phyloP scores from a whole-genome alignment of 2,888 invertebrate species.

The Athalia circularis region DNA sequence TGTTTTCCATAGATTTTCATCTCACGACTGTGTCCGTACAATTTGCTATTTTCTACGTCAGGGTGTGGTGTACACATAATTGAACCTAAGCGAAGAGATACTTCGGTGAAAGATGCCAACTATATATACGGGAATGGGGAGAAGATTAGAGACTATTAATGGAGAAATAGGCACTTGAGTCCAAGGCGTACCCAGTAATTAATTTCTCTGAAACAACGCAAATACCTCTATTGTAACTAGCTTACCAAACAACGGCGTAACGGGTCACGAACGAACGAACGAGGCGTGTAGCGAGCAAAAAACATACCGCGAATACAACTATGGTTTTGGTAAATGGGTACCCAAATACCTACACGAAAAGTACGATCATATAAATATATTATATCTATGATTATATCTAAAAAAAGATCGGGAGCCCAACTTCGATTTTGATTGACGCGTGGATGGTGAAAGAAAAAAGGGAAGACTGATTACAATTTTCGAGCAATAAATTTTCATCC shows the following conservation, averaged over 20 bases:
- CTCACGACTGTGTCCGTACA: too few relatives aligned
- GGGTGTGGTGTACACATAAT: neutral
- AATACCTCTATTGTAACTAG: constrained; percentile 41
- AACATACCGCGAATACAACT: constrained; percentile 25
- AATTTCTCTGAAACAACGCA: constrained; percentile 42
- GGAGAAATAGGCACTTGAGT: constrained; percentile 44
- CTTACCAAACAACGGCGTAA: constrained; percentile 23
- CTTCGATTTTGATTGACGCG: too few relatives aligned
- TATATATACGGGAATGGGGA: neutral
- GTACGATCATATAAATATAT: too few relatives aligned
- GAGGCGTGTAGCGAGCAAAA: constrained; percentile 2
- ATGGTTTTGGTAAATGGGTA: too few relatives aligned
- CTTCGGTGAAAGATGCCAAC: constrained; percentile 25
- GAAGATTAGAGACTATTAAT: constrained; percentile 46
- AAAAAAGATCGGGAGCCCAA: too few relatives aligned
- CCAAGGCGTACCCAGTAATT: constrained; percentile 39
- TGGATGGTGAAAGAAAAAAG: too few relatives aligned
- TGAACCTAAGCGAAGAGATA: neutral
- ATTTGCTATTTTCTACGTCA: neutral
- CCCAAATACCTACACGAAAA: too few relatives aligned
- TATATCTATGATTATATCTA: too few relatives aligned
- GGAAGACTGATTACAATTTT: too few relatives aligned
- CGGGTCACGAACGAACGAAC: neutral
- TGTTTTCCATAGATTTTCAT: neutral
- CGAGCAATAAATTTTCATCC: too few relatives aligned